Evolutionary conservation across 2,113 vertebrate genomes (phyloP).

Genomic region (Thalassoma bifasciatum): DNA sequence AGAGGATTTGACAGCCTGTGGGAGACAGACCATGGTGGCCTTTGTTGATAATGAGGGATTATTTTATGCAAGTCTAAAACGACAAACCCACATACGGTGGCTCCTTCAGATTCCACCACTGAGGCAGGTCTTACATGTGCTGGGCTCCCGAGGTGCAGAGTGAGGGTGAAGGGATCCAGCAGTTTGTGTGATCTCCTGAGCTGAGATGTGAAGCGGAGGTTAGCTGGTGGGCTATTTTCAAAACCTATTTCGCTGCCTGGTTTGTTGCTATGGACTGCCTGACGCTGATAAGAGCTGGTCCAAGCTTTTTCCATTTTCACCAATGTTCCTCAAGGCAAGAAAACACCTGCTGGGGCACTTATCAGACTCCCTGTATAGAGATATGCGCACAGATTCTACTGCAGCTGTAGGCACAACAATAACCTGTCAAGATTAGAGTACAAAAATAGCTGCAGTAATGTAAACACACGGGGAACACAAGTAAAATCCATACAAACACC

Average conservation of each 20-base stretch:
- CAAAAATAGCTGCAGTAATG: slow-evolving; percentile 35
- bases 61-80: slow-evolving; percentile 47
- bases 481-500: slow-evolving; percentile 1
- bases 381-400: slow-evolving; percentile 26
- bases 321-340: slow-evolving; percentile 45
- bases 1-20: slow-evolving; percentile 36
- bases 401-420: slow-evolving; percentile 25
- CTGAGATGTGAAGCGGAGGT: slow-evolving; percentile 26
- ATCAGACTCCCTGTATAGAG: slow-evolving; percentile 29
- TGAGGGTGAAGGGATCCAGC: slow-evolving; percentile 11
- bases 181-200: slow-evolving; percentile 43
- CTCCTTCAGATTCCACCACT: background rate
- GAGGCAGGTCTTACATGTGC: slow-evolving; percentile 18
- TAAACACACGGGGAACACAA: slow-evolving; percentile 27
- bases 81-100: slow-evolving; percentile 1
- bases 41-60: slow-evolving; percentile 47
- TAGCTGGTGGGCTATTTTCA: slow-evolving; percentile 24
- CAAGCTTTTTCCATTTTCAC: slow-evolving; percentile 62
- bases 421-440: slow-evolving; percentile 10
- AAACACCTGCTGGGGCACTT: slow-evolving; percentile 53
- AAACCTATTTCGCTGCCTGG: slow-evolving; percentile 43
- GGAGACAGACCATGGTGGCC: background rate
- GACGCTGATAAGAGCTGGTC: slow-evolving; percentile 72
- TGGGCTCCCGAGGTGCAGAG: slow-evolving; percentile 5
- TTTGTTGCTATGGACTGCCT: slow-evolving; percentile 61